phyloP scores from a whole-genome alignment of 2,113 vertebrate genomes.

The Chrysemys picta region DNA sequence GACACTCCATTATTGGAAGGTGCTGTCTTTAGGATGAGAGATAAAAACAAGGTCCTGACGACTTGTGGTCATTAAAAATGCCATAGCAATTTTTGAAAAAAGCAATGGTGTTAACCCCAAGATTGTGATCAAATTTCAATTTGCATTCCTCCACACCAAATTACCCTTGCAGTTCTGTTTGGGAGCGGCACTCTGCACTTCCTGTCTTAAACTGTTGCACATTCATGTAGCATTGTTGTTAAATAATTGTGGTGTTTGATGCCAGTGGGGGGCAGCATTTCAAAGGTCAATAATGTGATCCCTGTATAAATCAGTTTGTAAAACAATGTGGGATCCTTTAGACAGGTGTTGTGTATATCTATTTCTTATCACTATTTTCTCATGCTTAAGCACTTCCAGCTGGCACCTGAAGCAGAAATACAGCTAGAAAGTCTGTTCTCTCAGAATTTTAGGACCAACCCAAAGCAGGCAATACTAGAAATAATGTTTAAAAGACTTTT shows the following conservation, averaged over 20 bases:
- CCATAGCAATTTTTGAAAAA: neutral
- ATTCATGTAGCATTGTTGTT: constrained; percentile 17
- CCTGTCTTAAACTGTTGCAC: constrained; percentile 21
- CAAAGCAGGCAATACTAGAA: constrained; percentile 5
- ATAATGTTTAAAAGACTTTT: neutral
- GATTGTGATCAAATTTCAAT: neutral
- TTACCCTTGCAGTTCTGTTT: constrained; percentile 1
- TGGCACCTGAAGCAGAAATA: constrained; percentile 6
- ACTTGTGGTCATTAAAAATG: neutral
- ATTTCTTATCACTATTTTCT: constrained; percentile 42
- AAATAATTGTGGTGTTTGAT: constrained; percentile 36
- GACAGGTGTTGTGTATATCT: neutral
- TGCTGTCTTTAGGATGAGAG: neutral
- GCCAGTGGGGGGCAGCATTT: constrained; percentile 24
- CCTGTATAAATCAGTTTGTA: constrained; percentile 41
- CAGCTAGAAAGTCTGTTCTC: neutral
- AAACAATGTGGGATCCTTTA: constrained; percentile 34
- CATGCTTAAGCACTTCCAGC: constrained; percentile 10
- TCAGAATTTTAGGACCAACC: neutral
- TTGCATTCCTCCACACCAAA: neutral
- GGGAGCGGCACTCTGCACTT: constrained; percentile 2
- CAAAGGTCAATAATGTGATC: constrained; percentile 43
- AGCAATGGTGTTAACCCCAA: neutral
- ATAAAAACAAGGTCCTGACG: neutral
- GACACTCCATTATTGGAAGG: accelerated